A percentile compares a stretch with the other conserved stretches of the same genome.
Evolutionary conservation across 2,888 invertebrate species (phyloP).

Genomic region (Volucella inflata): DNA sequence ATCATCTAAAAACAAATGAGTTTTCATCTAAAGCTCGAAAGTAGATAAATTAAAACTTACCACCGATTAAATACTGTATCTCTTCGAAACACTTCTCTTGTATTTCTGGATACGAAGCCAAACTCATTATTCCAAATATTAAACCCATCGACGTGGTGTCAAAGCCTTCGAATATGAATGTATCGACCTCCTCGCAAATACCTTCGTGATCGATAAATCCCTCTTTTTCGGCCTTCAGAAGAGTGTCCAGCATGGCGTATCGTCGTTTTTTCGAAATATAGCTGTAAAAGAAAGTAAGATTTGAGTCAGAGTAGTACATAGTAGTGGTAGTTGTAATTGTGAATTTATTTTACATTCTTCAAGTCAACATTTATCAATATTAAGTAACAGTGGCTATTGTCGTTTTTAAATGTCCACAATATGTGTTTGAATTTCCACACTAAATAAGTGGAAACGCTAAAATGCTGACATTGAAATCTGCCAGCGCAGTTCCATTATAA

Average conservation of each 20-base stretch:
- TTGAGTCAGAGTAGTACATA: too few species aligned
- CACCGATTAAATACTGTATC: slow-evolving; percentile 77
- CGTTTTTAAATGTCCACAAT: too few species aligned
- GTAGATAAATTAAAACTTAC: slow-evolving; percentile 50
- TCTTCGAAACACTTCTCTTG: slow-evolving; percentile 79
- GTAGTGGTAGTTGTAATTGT: too few species aligned
- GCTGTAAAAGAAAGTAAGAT: too few species aligned
- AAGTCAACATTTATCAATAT: too few species aligned
- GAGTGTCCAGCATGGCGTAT: slow-evolving; percentile 79
- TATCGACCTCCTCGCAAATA: slow-evolving; percentile 88
- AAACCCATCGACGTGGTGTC: slow-evolving; percentile 80
- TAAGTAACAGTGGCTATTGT: too few species aligned
- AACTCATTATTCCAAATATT: slow-evolving; percentile 79
- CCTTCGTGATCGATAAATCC: slow-evolving; percentile 82
- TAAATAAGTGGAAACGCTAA: too few species aligned
- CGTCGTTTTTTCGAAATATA: slow-evolving; percentile 75
- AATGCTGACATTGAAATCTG: too few species aligned
- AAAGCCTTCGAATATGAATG: slow-evolving; percentile 86
- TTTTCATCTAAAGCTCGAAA: too few species aligned
- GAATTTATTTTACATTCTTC: too few species aligned
- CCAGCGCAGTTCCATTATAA: too few species aligned
- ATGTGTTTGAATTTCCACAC: too few species aligned
- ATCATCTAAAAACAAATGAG: slow-evolving; percentile 61
- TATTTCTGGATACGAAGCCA: slow-evolving; percentile 77
- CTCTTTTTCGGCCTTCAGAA: slow-evolving; percentile 78